These are phyloP conservation scores for Hydrotaea diabolus DNA, from an alignment of 2,888 invertebrate species.

Conservation along the genomic window DNA sequence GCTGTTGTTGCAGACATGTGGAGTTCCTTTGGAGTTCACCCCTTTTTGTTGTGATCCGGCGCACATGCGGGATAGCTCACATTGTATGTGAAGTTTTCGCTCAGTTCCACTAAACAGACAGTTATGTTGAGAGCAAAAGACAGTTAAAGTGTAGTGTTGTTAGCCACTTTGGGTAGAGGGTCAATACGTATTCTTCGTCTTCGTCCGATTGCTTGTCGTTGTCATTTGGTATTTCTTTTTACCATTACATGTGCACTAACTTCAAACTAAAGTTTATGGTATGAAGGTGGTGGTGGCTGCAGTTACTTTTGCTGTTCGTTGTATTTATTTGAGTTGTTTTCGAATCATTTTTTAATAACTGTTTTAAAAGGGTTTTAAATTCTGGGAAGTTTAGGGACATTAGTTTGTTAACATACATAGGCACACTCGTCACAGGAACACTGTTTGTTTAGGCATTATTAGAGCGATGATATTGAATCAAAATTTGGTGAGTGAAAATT, in stretches of 20 bases:
- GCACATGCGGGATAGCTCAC: background rate
- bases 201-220: background rate
- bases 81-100: background rate
- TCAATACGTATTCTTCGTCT: constrained; percentile 40
- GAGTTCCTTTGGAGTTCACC: constrained; percentile 9
- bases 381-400: too few relatives aligned
- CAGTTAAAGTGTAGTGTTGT: constrained; percentile 65
- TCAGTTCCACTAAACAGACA: constrained; percentile 54
- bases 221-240: background rate
- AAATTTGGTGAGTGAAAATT: too few relatives aligned
- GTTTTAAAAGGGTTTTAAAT: too few relatives aligned
- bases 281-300: constrained; percentile 38
- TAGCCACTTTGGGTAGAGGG: constrained; percentile 60
- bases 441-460: too few relatives aligned
- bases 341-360: too few relatives aligned
- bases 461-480: too few relatives aligned
- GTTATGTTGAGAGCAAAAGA: constrained; percentile 56
- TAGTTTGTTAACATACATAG: too few relatives aligned
- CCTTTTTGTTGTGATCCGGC: constrained; percentile 42
- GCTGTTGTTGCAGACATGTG: background rate
- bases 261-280: constrained; percentile 60
- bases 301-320: too few relatives aligned
- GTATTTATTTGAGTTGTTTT: background rate
- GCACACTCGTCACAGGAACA: too few relatives aligned
- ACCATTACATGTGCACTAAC: constrained; percentile 36